A percentile compares a stretch with the other conserved stretches of the same genome.
Conservation (phyloP, 2,888 invertebrate species). For the Hyposoter didymator region DNA sequence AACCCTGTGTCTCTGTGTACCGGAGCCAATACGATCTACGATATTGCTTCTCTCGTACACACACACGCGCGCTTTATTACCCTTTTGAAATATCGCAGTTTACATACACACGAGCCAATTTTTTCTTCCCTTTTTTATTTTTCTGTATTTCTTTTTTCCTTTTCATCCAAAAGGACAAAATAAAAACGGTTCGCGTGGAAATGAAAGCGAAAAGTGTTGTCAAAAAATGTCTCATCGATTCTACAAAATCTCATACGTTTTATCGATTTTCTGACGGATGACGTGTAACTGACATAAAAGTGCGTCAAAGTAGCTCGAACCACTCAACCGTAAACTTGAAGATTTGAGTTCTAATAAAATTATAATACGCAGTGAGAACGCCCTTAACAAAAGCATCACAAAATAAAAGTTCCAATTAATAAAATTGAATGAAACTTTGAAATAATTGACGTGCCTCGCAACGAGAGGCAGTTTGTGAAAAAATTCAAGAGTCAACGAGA, state of each 20-base stretch:
- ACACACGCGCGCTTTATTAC: neutral
- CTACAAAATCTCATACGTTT: neutral
- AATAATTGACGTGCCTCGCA: no score
- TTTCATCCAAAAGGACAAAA: neutral
- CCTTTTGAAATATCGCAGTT: neutral
- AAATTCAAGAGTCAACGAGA: neutral
- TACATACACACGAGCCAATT: neutral
- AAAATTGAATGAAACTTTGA: no score
- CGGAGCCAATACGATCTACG: conserved; percentile 1
- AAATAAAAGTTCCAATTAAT: no score
- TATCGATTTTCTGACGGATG: neutral
- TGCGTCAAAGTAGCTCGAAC: neutral
- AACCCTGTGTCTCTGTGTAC: conserved; percentile 15
- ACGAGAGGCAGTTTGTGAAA: no score
- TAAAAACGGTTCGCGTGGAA: neutral
- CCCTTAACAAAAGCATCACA: no score
- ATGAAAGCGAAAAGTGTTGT: neutral
- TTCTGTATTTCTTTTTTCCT: neutral
- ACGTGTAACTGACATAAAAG: neutral
- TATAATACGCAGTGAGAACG: neutral
- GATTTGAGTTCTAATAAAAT: neutral
- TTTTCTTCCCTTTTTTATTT: neutral
- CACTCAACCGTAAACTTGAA: neutral
- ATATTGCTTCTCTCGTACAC: neutral
- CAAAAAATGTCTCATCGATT: neutral